Evolutionary conservation across 2,888 invertebrate species (phyloP).

Genomic region (Catotricha subobsoleta): DNA sequence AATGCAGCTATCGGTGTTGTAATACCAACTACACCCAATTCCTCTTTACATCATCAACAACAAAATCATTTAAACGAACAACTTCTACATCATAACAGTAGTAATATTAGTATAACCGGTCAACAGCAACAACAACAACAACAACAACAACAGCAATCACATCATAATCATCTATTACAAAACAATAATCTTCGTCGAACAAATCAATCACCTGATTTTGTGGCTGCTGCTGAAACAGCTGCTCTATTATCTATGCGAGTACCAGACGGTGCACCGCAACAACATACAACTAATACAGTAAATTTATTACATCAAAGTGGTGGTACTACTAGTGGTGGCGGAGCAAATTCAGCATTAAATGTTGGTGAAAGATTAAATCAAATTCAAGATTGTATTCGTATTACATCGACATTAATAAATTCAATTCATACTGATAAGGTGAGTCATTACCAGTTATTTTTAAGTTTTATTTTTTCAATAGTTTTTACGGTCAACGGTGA

Average conservation of each 20-base stretch:
- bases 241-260: conserved; percentile 1
- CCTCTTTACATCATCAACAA: conserved; percentile 5
- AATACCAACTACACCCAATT: conserved; percentile 22
- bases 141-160: no score
- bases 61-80: conserved; percentile 8
- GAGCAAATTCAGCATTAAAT: no score
- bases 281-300: neutral
- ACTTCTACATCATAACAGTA: conserved; percentile 1
- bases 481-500: no score
- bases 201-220: neutral
- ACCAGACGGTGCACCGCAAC: conserved; percentile 5
- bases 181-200: no score
- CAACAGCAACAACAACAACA: no score
- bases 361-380: conserved; percentile 42
- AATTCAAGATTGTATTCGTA: conserved; percentile 52
- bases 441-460: neutral
- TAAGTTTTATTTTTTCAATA: no score
- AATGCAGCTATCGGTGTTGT: conserved; percentile 16
- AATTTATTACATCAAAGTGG: neutral
- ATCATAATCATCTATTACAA: no score
- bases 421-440: conserved; percentile 33
- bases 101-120: no score
- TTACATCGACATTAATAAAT: conserved; percentile 49
- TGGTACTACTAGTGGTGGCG: neutral
- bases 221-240: neutral